phyloP scores from a whole-genome alignment of 2,888 invertebrate species.

The Amphimallon solstitiale region DNA sequence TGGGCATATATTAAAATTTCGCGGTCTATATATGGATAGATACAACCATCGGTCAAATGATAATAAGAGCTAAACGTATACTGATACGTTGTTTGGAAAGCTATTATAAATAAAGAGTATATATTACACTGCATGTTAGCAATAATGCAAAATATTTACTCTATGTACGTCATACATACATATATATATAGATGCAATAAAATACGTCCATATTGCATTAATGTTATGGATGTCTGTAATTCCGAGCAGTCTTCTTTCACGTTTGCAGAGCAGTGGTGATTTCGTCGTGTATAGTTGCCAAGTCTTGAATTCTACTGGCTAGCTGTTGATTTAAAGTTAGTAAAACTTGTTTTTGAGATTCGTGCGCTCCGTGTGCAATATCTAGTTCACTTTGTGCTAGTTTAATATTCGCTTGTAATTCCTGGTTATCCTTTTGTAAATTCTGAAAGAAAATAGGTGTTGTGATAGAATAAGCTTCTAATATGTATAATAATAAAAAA shows the following conservation, averaged over 20 bases:
- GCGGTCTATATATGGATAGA: too few species aligned
- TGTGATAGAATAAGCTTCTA: too few species aligned
- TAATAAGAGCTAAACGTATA: too few species aligned
- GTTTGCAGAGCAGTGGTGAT: slow-evolving; percentile 83
- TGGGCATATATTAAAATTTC: background rate
- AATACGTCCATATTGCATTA: background rate
- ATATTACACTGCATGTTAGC: slow-evolving; percentile 5
- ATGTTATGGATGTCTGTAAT: slow-evolving; percentile 6
- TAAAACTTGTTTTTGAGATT: slow-evolving; percentile 82
- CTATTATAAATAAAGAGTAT: background rate
- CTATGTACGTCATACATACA: too few species aligned
- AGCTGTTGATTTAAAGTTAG: slow-evolving; percentile 86
- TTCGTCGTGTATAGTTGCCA: slow-evolving; percentile 85
- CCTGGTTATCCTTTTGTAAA: slow-evolving; percentile 73
- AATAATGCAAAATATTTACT: slow-evolving; percentile 11
- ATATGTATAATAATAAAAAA: too few species aligned
- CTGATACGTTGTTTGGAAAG: background rate
- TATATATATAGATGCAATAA: background rate
- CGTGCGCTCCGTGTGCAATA: slow-evolving; percentile 80
- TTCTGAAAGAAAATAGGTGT: slow-evolving; percentile 61
- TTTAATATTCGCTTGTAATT: slow-evolving; percentile 74
- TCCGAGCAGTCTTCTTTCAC: slow-evolving; percentile 53
- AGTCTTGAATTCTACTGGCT: slow-evolving; percentile 81
- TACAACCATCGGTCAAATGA: too few species aligned
- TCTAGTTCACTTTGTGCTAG: slow-evolving; percentile 83